A percentile compares a stretch with the other conserved stretches of the same genome.
Conservation (phyloP, 2,888 invertebrate genomes). For the Pyrrhosoma nymphula region DNA sequence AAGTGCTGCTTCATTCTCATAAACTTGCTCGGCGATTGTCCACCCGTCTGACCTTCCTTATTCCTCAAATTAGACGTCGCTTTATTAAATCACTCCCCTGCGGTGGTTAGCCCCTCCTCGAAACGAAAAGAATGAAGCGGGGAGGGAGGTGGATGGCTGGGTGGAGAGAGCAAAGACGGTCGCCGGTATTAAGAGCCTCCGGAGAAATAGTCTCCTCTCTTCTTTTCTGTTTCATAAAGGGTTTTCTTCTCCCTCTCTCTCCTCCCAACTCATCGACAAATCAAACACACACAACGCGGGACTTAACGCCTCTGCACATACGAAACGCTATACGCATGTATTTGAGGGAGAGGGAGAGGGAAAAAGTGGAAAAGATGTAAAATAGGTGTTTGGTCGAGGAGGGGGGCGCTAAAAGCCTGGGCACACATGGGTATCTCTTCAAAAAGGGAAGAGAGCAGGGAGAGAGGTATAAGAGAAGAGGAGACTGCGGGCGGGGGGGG, state of each 20-base stretch:
- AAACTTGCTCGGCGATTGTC: neutral
- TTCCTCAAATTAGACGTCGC: constrained; percentile 12
- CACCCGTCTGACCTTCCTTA: neutral
- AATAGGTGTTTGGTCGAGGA: constrained; percentile 34
- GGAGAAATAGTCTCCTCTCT: constrained; percentile 31
- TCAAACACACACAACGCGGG: constrained; percentile 37
- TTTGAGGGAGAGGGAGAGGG: constrained; percentile 28
- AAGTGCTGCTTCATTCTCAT: constrained; percentile 20
- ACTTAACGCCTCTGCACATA: constrained; percentile 62
- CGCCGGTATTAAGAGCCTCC: constrained; percentile 38
- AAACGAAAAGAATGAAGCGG: too few relatives aligned
- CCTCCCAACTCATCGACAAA: constrained; percentile 39
- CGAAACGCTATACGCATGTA: constrained; percentile 42
- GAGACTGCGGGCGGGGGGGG: neutral
- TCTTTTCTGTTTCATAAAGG: constrained; percentile 56
- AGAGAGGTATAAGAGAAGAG: neutral
- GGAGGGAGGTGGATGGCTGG: neutral
- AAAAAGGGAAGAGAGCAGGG: neutral
- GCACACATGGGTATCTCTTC: constrained; percentile 19
- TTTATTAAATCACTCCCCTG: neutral
- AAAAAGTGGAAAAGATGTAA: constrained; percentile 31
- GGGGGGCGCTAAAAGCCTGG: constrained; percentile 56
- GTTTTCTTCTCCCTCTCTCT: constrained; percentile 2
- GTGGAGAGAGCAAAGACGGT: constrained; percentile 5
- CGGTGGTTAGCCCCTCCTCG: neutral